Conservation (phyloP, 2,888 invertebrate genomes). For the Iphiclides podalirius region DNA sequence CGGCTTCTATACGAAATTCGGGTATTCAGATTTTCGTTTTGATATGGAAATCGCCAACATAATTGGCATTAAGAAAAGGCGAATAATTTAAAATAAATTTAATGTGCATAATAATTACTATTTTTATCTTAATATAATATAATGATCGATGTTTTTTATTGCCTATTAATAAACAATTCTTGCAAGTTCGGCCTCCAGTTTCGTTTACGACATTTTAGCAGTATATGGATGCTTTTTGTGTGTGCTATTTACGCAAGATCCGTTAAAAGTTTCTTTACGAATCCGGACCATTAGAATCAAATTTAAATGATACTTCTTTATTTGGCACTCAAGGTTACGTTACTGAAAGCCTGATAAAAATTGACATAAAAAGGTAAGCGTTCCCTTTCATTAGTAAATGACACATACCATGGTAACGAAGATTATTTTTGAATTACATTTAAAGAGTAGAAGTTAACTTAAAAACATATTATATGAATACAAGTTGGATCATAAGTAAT, state of each 20-base stretch:
- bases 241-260: conserved; percentile 2
- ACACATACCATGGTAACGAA: background rate
- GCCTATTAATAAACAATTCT: background rate
- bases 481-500: background rate
- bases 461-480: background rate
- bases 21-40: no score
- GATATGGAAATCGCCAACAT: no score
- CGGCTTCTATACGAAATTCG: no score
- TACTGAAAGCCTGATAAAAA: background rate
- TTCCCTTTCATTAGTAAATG: background rate
- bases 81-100: no score
- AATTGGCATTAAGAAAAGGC: no score
- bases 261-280: background rate
- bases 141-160: no score
- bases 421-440: background rate
- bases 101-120: no score
- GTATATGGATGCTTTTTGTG: background rate
- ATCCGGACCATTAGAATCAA: conserved; percentile 1
- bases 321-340: background rate
- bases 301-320: no score
- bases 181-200: background rate
- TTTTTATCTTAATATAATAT: no score
- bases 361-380: background rate
- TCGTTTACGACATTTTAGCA: background rate
- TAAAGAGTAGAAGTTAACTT: background rate